Evolutionary conservation across 2,113 vertebrate species (phyloP), one percentile per base, ranked within the genome.

Genomic region (Bambusicola thoracicus): DNA sequence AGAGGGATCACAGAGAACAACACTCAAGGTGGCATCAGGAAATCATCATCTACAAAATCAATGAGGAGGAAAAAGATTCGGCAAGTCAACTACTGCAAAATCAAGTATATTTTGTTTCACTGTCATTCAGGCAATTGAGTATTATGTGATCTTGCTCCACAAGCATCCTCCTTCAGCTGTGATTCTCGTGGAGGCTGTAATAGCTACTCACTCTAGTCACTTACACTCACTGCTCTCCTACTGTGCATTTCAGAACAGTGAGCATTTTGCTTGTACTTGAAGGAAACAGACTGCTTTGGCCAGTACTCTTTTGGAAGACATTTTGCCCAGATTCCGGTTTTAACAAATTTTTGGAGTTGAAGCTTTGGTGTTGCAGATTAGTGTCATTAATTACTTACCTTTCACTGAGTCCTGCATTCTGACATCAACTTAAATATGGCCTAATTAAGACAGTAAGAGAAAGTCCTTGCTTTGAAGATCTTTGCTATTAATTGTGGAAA

Each of bases 191-290:
- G 48, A 21, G n/a, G 12, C 27, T 20, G 25, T 38, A 30, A 15
- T 9, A 29, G 34, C 40, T n/a, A n/a, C n/a, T n/a, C 15, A 25
- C 46, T 48, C 46, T 56, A 40, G 55, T 82, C 51, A 56, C 55
- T 92, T 87, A 13, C 11, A 1, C 65, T 66, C 81, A 67, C 79
- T 65, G 56, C 92, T 65, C 74, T 81, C 56, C 86, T 53, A 76
- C 66, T 79, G 86, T 74, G 20, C 77, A 59, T 81, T 89, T 96
- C 89, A 85, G 66, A 68, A 59, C 86, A 86, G 62, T 79, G 79
- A 95, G 49, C 81, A 89, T 89, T 92, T 81, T 92, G 87, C 84
- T 78, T 96, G 81, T 87, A 80, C 63, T 74, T 92, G 65, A 87
- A 89, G 66, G 80, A 63, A 72, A 49, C 73, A 84, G 76, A 87